Evolutionary conservation across 2,113 vertebrate species (phyloP).

Genomic region (Pampusana beccarii): DNA sequence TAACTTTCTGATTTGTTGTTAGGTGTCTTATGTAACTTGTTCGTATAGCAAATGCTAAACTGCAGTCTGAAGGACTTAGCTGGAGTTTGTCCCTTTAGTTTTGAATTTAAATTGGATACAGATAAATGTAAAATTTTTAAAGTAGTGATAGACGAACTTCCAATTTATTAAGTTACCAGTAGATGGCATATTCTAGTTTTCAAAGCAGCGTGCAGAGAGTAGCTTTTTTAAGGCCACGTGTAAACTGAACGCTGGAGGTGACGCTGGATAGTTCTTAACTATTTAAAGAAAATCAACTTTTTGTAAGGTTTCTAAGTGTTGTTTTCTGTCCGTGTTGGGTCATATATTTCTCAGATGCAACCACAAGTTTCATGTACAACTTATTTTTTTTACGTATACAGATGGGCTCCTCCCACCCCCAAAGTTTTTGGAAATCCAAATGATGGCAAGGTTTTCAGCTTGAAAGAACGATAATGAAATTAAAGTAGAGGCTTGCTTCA

Average conservation of each 20-base stretch:
- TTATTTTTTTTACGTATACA: neutral
- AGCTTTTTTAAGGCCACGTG: neutral
- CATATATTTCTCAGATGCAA: neutral
- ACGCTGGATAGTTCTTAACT: neutral
- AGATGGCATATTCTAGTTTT: slow-evolving; percentile 24
- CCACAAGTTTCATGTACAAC: neutral
- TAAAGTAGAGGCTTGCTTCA: neutral
- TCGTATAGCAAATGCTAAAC: neutral
- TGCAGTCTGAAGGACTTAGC: neutral
- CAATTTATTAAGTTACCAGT: neutral
- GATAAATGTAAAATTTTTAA: neutral
- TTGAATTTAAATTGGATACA: neutral
- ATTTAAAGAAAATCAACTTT: neutral
- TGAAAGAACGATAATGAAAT: neutral
- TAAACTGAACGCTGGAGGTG: neutral
- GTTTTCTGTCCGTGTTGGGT: neutral
- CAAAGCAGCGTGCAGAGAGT: accelerated
- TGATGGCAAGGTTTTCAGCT: neutral
- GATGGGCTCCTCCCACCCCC: accelerated
- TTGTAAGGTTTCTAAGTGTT: accelerated
- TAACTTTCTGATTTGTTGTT: neutral
- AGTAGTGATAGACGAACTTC: neutral
- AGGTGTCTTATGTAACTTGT: neutral
- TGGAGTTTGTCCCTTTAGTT: neutral
- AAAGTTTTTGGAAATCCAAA: neutral